Evolutionary conservation across 2,888 invertebrate species (phyloP).

Genomic region (Pimpla rufipes): DNA sequence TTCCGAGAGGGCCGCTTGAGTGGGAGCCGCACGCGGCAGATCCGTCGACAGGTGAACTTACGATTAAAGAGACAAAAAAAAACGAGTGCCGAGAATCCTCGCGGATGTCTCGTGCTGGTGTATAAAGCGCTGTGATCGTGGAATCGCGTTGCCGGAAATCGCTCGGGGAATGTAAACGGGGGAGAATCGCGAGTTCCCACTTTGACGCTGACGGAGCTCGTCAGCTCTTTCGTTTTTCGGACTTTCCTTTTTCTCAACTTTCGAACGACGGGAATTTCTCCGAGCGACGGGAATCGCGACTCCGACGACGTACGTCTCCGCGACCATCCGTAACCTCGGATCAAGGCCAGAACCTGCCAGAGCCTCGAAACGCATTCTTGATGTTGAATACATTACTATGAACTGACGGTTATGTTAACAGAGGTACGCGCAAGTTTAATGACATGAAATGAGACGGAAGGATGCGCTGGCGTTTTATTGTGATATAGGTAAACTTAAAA

Average conservation of each 20-base stretch:
- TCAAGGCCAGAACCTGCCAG: slow-evolving; percentile 83
- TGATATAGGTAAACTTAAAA: slow-evolving; percentile 81
- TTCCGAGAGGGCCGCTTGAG: slow-evolving; percentile 4
- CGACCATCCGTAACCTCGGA: slow-evolving; percentile 77
- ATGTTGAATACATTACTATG: slow-evolving; percentile 58
- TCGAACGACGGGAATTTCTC: neutral
- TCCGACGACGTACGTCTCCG: slow-evolving; percentile 74
- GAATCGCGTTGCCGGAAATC: slow-evolving; percentile 72
- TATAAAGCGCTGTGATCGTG: slow-evolving; percentile 78
- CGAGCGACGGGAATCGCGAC: slow-evolving; percentile 49
- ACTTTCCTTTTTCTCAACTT: neutral
- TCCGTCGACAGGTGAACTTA: slow-evolving; percentile 46
- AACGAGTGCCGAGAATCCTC: slow-evolving; percentile 63
- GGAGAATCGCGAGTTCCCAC: slow-evolving; percentile 52
- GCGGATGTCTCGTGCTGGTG: slow-evolving; percentile 71
- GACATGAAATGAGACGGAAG: slow-evolving; percentile 72
- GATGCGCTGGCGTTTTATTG: slow-evolving; percentile 82
- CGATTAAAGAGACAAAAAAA: slow-evolving; percentile 64
- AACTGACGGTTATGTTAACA: slow-evolving; percentile 56
- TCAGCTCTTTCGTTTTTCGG: slow-evolving; percentile 5
- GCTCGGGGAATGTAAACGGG: slow-evolving; percentile 40
- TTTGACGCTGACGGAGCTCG: neutral
- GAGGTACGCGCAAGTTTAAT: slow-evolving; percentile 71
- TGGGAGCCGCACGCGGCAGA: neutral
- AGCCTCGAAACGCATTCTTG: slow-evolving; percentile 78